Evolutionary conservation across 2,888 invertebrate species (phyloP), one percentile per base, ranked within the genome.

Genomic region (Plemyria rubiginata): DNA sequence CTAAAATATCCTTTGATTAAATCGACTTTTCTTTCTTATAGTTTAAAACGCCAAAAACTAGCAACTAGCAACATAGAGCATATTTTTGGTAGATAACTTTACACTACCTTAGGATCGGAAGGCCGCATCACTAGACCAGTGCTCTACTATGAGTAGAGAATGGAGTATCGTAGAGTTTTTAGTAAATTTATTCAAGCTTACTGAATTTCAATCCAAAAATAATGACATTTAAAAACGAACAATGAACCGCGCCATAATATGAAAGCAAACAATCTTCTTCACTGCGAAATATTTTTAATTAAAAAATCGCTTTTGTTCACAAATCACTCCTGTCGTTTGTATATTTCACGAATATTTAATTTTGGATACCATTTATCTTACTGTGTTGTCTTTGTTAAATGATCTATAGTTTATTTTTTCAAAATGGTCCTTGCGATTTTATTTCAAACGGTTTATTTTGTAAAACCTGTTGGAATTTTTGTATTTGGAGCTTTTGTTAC

Each of bases 231-330:
- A 13, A 29, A 49, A 45, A 16, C 43, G 15, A 15, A 45, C 45
- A 45, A 45, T 45, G 45, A 11, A 9, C 16, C 16, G 16, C 45
- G 16, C 45, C 45, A 16, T 45, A n/a, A n/a, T n/a, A 45, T 49
- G 28, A n/a, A n/a, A n/a, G 49, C 49, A 53, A 70, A 57, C 64
- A 61, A 22, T 75, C 79, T 58, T 51, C 62, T 68, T 65, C 70
- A 73, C 79, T 80, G 73, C 70, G 62, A 77, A 79, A 74, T 73
- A 76, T 77, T 75, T 71, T 68, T 53, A 63, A 73, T 73, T 65
- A 66, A 61, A 67, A 65, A 73, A 70, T 65, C 71, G 65, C 60
- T 51, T 68, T 50, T 56, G 63, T 67, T 67, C 62, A 54, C 66
- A 75, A 79, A 78, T 75, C 77, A 61, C 73, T 59, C 12, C 22